Percentiles rank a stretch among this genome's conserved stretches.
Conservation (phyloP, 2,797 vertebrate species). For the Muraenolepis orangiensis region DNA sequence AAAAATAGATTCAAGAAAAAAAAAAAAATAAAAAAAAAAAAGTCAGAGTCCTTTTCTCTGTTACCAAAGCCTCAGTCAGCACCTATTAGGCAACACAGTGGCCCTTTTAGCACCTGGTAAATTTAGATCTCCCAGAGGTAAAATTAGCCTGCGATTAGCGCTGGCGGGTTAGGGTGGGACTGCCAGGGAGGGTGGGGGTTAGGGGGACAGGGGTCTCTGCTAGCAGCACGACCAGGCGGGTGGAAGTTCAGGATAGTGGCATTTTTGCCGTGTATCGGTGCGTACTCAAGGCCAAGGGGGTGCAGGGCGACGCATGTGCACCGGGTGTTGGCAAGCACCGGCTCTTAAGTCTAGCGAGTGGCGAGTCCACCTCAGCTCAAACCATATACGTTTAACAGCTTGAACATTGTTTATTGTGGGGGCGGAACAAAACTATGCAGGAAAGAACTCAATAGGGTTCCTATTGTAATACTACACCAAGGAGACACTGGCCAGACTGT, state of each 20-base stretch:
- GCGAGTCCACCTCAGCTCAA: neutral
- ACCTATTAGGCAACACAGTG: constrained; percentile 54
- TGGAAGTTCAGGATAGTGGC: neutral
- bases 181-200: neutral
- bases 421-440: neutral
- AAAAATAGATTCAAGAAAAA: too few species aligned
- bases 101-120: constrained; percentile 59
- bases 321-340: constrained; percentile 4
- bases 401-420: neutral
- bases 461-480: neutral
- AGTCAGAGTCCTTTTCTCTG: constrained; percentile 11
- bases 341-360: neutral
- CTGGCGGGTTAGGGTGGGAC: constrained; percentile 42
- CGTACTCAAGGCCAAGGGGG: neutral
- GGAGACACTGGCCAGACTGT: neutral
- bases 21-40: neutral
- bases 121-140: constrained; percentile 56
- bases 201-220: constrained; percentile 20
- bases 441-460: neutral
- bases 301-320: neutral
- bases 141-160: constrained; percentile 63
- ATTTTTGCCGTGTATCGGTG: neutral
- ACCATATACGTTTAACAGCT: neutral
- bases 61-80: constrained; percentile 30
- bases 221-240: neutral